phyloP scores from a whole-genome alignment of 2,113 vertebrate species.

The Oreotragus oreotragus region DNA sequence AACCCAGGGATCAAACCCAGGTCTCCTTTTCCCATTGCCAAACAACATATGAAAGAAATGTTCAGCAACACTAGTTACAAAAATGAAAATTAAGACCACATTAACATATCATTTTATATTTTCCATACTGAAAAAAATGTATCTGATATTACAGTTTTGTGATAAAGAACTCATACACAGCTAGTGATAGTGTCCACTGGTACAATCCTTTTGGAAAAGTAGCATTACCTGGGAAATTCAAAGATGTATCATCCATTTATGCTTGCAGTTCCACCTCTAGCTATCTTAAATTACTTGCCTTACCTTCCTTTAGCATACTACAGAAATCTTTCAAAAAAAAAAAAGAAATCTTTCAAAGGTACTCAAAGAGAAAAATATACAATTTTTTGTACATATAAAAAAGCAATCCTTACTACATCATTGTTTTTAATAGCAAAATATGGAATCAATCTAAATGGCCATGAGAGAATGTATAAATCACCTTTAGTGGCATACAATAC shows the following conservation, averaged over 20 bases:
- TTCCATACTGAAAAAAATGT: background rate
- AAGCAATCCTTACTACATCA: background rate
- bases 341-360: background rate
- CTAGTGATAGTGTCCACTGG: background rate
- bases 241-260: background rate
- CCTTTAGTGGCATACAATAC: background rate
- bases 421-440: background rate
- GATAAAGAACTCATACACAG: background rate
- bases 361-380: background rate
- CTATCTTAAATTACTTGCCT: background rate
- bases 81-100: background rate
- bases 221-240: background rate
- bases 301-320: background rate
- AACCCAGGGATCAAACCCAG: background rate
- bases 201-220: background rate
- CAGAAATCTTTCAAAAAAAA: background rate
- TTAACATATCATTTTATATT: background rate
- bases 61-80: background rate
- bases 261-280: background rate
- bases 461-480: background rate
- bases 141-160: background rate
- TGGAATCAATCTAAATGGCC: background rate
- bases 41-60: background rate
- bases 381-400: background rate
- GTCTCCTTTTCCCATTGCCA: background rate